phyloP scores from a whole-genome alignment of 2,888 invertebrate genomes.

The Drosophila imparisetae region DNA sequence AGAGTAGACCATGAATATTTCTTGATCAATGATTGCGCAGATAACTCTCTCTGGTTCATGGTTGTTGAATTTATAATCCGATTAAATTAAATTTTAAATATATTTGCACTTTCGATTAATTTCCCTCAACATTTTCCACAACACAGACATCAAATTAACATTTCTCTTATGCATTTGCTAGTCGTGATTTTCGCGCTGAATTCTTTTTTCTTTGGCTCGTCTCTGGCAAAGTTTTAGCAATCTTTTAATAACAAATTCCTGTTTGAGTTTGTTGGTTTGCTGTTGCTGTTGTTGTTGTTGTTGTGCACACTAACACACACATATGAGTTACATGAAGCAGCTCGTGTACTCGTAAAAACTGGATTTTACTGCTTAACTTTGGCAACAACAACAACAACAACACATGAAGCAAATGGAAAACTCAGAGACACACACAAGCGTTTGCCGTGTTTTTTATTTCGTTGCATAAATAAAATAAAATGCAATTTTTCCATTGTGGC shows the following conservation, averaged over 20 bases:
- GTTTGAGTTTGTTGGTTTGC: slow-evolving; percentile 25
- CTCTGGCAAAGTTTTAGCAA: slow-evolving; percentile 38
- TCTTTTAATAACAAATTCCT: slow-evolving; percentile 68
- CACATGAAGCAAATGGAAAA: slow-evolving; percentile 70
- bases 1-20: too few species aligned
- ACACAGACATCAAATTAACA: neutral
- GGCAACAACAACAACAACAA: slow-evolving; percentile 57
- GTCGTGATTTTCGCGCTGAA: slow-evolving; percentile 16
- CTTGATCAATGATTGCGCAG: too few species aligned
- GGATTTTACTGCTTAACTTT: slow-evolving; percentile 78
- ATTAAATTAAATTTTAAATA: neutral
- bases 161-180: neutral
- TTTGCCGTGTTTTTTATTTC: slow-evolving; percentile 23
- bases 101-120: neutral
- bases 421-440: slow-evolving; percentile 17
- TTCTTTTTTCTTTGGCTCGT: slow-evolving; percentile 8
- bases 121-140: neutral
- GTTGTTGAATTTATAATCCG: neutral
- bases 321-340: slow-evolving; percentile 55
- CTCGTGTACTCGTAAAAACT: slow-evolving; percentile 71
- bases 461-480: slow-evolving; percentile 79
- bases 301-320: slow-evolving; percentile 20
- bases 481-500: slow-evolving; percentile 65
- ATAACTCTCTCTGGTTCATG: neutral
- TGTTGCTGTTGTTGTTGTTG: neutral